A percentile compares a stretch with the other conserved stretches of the same genome.
phyloP scores from a whole-genome alignment of 2,113 vertebrate genomes.

The Malaclemys terrapin region DNA sequence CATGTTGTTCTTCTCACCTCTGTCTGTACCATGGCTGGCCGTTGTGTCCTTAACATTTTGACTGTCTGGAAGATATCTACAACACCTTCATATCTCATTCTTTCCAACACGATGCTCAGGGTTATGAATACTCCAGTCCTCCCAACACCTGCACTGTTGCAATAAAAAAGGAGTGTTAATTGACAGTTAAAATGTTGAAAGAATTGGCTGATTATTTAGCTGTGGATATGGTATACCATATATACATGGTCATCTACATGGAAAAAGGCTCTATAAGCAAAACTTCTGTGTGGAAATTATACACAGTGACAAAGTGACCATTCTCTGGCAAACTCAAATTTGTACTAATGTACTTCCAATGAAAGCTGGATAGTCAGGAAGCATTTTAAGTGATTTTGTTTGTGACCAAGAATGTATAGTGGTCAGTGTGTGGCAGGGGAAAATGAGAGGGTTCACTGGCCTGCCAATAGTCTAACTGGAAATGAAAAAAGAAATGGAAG shows the following conservation, averaged over 20 bases:
- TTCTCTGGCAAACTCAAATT: not conserved
- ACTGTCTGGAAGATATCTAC: conserved; percentile 99
- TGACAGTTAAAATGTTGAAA: not conserved
- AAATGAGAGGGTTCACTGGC: not conserved
- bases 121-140: conserved; percentile 99
- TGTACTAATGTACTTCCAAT: not conserved
- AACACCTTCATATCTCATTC: conserved; percentile 99
- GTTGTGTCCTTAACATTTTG: conserved; percentile 99
- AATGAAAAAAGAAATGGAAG: not conserved
- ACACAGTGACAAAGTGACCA: not conserved
- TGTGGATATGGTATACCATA: not conserved
- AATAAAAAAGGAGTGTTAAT: conserved; percentile 39
- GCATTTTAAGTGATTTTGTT: not conserved
- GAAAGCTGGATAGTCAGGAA: not conserved
- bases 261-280: conserved; percentile 13
- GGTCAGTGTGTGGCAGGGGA: not conserved
- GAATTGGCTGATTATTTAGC: not conserved
- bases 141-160: conserved; percentile 92
- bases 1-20: conserved; percentile 85
- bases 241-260: not conserved
- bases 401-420: not conserved
- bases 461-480: not conserved
- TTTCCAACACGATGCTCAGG: conserved; percentile 98
- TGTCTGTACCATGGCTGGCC: conserved; percentile 99
- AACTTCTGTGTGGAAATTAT: conserved; percentile 13